A percentile compares a stretch with the other conserved stretches of the same genome.
phyloP scores from a whole-genome alignment of 1,140 invertebrate species.

The Mesaphorura yosii region DNA sequence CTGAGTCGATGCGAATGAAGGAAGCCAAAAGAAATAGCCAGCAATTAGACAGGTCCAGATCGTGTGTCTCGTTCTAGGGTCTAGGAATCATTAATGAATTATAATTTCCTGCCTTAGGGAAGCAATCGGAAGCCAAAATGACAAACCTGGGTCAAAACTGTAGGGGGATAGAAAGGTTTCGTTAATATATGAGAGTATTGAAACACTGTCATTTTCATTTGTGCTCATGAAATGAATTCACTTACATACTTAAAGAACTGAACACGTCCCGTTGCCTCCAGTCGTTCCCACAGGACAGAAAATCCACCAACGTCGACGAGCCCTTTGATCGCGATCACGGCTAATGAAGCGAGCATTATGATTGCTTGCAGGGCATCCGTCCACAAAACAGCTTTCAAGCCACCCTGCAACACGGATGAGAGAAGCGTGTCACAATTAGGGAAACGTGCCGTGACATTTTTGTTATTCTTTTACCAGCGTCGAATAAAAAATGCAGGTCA shows the following conservation, averaged over 20 bases:
- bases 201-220: too few species aligned
- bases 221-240: too few species aligned
- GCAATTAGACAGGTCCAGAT: constrained; percentile 23
- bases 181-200: too few species aligned
- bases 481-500: constrained; percentile 86
- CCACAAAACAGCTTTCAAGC: constrained; percentile 44
- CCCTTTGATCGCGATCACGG: constrained; percentile 53
- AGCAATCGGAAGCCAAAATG: too few species aligned
- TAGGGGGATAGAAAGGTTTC: too few species aligned
- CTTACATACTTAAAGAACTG: constrained; percentile 12
- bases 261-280: constrained; percentile 47
- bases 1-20: constrained; percentile 27
- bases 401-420: constrained; percentile 40
- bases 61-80: constrained; percentile 22
- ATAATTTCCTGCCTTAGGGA: too few species aligned
- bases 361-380: constrained; percentile 44
- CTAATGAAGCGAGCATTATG: constrained; percentile 42
- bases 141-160: too few species aligned
- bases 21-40: constrained; percentile 27
- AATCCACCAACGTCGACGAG: constrained; percentile 59
- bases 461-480: constrained; percentile 50
- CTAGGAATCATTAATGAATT: too few species aligned
- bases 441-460: constrained; percentile 17
- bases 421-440: constrained; percentile 15
- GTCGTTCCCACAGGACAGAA: constrained; percentile 53